Base-by-base conservation (phyloP, 35 echinoderm and acorn worm species). In the Stichopus chloronotus region DNA sequence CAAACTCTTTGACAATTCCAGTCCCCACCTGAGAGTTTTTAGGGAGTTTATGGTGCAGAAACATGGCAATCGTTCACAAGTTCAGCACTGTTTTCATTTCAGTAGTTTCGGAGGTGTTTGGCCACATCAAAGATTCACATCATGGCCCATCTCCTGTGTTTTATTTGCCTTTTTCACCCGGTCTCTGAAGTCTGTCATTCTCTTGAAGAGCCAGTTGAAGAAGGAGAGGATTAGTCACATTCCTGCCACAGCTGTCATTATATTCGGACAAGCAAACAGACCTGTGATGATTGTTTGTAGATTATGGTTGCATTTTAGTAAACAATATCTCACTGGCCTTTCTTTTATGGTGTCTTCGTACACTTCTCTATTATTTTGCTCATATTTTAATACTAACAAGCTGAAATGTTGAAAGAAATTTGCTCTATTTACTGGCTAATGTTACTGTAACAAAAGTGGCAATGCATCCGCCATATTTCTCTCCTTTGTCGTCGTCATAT, bases 41-140 rank as follows among this genome's bases (percentile, higher is more conserved):
- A 89, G 22, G 71, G 65, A 89, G 71, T 89, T 89, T 89, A 89
- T 89, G 87, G 61, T 71, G 87, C 87, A 89, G 87, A 89, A 89
- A 89, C 71, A 89, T 89, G 87, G 71, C 87, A 89, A 89, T 53
- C 52, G 59, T 89, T 7, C 65, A 54, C 9, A 61, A 53, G 6
- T 43, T 72, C 8, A 10, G 23, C 53, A 89, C 87, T 43, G 25
- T 72, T 89, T 89, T 72, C 16, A 30, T 89, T 60, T 89, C 71
- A 89, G 71, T 89, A 72, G 65, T 89, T 65, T 71, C 71, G 55
- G 87, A 63, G 17, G 30, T 11, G 61, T 89, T 54, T 89, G 65
- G 30, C 30, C 30, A 43, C 59, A 89, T 54, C 52, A 89, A 83
- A 63, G 87, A 65, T 54, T n/a, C 59, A n/a, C 60, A 89, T 89